Conservation (phyloP, 53 echinoderm and acorn worm species). For the Temnopleurus reevesii region DNA sequence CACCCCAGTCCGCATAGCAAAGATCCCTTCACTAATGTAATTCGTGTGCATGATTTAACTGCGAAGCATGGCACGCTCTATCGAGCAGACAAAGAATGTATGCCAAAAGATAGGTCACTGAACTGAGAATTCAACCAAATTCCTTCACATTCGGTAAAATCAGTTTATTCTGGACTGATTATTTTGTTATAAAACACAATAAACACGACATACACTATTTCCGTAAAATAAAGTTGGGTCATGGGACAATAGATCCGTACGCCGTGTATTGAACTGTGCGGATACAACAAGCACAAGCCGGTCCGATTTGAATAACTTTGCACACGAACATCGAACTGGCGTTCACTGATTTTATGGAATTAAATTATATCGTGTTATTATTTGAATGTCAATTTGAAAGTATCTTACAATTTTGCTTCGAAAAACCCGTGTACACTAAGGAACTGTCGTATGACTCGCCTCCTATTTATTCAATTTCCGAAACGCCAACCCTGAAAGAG, state of each 20-base stretch:
- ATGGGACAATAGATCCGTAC: too few species aligned
- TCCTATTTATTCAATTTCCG: background rate
- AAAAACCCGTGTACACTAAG: background rate
- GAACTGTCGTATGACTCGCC: background rate
- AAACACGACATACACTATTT: too few species aligned
- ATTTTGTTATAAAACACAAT: too few species aligned
- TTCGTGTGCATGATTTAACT: background rate
- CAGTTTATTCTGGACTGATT: too few species aligned
- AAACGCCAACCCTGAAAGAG: background rate
- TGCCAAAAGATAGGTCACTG: background rate
- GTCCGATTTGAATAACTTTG: background rate
- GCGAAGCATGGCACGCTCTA: background rate
- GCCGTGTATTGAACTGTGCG: background rate
- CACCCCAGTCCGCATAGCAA: background rate
- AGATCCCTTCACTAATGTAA: background rate
- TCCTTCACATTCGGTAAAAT: too few species aligned
- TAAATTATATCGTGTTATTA: too few species aligned
- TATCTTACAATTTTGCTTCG: too few species aligned
- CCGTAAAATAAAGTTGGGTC: too few species aligned
- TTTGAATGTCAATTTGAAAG: too few species aligned
- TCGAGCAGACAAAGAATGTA: background rate
- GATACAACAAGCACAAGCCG: background rate
- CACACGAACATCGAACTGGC: too few species aligned
- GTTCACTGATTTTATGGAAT: too few species aligned
- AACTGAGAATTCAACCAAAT: background rate